Evolutionary conservation across 2,888 invertebrate species (phyloP).

Genomic region (Osmoderma eremita): DNA sequence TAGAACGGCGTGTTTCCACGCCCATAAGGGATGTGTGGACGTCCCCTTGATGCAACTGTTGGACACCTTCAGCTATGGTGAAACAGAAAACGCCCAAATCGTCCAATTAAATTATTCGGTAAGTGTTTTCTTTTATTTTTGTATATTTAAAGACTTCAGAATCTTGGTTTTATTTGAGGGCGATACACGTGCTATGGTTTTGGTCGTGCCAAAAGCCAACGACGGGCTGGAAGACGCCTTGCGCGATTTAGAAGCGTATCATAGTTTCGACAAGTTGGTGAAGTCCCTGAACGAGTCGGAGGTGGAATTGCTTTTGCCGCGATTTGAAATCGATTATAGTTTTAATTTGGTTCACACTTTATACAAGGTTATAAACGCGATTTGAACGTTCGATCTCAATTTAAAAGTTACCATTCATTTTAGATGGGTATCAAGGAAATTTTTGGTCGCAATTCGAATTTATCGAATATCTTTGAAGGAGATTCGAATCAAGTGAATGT

Average conservation of each 20-base stretch:
- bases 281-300: slow-evolving; percentile 64
- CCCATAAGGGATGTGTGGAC: slow-evolving; percentile 69
- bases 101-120: slow-evolving; percentile 81
- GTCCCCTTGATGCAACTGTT: slow-evolving; percentile 76
- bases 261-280: slow-evolving; percentile 65
- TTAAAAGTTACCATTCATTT: slow-evolving; percentile 50
- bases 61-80: slow-evolving; percentile 71
- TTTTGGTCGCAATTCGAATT: slow-evolving; percentile 68
- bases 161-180: slow-evolving; percentile 65
- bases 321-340: slow-evolving; percentile 69
- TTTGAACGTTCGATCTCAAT: not conserved
- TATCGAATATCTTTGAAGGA: slow-evolving; percentile 67
- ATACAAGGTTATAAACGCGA: slow-evolving; percentile 62
- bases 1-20: slow-evolving; percentile 70
- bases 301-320: slow-evolving; percentile 69
- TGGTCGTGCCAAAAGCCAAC: slow-evolving; percentile 69
- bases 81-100: slow-evolving; percentile 74
- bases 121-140: slow-evolving; percentile 53
- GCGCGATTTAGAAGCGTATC: slow-evolving; percentile 68
- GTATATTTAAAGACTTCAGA: too few relatives aligned
- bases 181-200: slow-evolving; percentile 70
- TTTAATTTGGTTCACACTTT: slow-evolving; percentile 66
- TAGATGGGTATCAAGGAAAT: slow-evolving; percentile 71
- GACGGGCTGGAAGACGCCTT: slow-evolving; percentile 65
- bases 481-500: slow-evolving; percentile 57